Percentiles rank a stretch among this genome's conserved stretches.
These are phyloP conservation scores for Spodoptera exigua DNA, from an alignment of 2,888 invertebrate species.

Conservation along the genomic window DNA sequence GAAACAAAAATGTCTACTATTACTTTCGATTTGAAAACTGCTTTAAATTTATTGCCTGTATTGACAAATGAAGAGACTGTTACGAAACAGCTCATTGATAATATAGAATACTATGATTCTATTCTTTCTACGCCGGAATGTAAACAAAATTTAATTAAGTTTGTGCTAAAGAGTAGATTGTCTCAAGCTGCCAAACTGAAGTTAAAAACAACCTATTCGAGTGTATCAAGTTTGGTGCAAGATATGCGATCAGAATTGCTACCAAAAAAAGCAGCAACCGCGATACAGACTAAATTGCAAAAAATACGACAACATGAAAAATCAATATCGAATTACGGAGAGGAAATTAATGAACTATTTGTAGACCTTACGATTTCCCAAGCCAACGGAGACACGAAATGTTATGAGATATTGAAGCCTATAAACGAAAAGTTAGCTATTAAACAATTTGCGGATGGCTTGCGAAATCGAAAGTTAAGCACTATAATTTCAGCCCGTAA, in stretches of 20 bases:
- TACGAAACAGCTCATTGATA: conserved; percentile 1
- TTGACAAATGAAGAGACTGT: not conserved
- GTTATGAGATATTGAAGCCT: conserved; percentile 10
- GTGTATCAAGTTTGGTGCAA: not conserved
- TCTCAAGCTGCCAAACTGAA: conserved; percentile 2
- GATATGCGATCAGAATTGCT: conserved; percentile 7
- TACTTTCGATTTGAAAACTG: conserved; percentile 5
- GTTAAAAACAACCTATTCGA: not conserved
- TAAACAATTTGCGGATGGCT: conserved; percentile 19
- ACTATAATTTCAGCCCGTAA: conserved; percentile 23
- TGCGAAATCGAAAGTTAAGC: conserved; percentile 7
- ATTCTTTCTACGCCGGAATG: not conserved
- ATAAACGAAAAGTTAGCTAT: conserved; percentile 23
- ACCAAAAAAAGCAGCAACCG: conserved; percentile 6
- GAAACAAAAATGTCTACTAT: no score
- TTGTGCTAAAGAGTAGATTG: conserved; percentile 4
- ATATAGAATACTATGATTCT: conserved; percentile 7
- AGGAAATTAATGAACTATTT: conserved; percentile 9
- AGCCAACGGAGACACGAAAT: conserved; percentile 9
- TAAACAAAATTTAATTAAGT: conserved; percentile 4
- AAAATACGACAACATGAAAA: conserved; percentile 10
- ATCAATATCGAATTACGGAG: conserved; percentile 10
- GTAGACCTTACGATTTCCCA: conserved; percentile 16
- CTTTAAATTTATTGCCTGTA: conserved; percentile 6
- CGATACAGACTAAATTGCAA: conserved; percentile 14